Evolutionary conservation across 2,797 vertebrate species (phyloP).

Genomic region (Hylomyscus alleni): DNA sequence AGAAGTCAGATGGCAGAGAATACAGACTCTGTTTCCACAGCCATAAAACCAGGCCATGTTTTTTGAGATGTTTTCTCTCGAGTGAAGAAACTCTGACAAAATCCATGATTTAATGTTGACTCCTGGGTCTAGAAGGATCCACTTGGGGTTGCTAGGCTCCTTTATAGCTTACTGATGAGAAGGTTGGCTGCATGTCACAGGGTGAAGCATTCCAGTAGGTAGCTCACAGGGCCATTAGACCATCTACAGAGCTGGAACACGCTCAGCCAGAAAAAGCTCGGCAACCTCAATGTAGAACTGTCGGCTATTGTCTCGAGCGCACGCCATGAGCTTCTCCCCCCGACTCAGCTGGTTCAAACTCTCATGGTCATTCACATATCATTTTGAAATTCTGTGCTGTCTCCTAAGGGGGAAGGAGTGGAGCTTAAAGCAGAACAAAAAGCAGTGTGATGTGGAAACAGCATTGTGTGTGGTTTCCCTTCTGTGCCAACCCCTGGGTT

Average conservation of each 20-base stretch:
- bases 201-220: neutral
- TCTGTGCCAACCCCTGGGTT: neutral
- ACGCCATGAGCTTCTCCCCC: neutral
- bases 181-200: neutral
- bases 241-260: neutral
- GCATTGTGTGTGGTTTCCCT: neutral
- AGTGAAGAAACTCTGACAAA: slow-evolving; percentile 21
- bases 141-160: neutral
- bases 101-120: slow-evolving; percentile 1
- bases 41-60: slow-evolving; percentile 7
- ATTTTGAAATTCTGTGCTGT: slow-evolving; percentile 18
- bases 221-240: accelerated
- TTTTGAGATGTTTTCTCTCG: slow-evolving; percentile 33
- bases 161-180: neutral
- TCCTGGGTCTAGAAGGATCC: slow-evolving; percentile 19
- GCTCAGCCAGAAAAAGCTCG: neutral
- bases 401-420: neutral
- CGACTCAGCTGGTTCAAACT: neutral
- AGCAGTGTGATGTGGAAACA: neutral
- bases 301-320: neutral
- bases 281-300: neutral
- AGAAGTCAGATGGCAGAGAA: neutral
- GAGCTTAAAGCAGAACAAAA: slow-evolving; percentile 32
- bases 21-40: slow-evolving; percentile 29
- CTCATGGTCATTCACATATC: neutral